phyloP scores from a whole-genome alignment of 92 coral and sea anemone genomes.

The Palythoa heliodiscus region DNA sequence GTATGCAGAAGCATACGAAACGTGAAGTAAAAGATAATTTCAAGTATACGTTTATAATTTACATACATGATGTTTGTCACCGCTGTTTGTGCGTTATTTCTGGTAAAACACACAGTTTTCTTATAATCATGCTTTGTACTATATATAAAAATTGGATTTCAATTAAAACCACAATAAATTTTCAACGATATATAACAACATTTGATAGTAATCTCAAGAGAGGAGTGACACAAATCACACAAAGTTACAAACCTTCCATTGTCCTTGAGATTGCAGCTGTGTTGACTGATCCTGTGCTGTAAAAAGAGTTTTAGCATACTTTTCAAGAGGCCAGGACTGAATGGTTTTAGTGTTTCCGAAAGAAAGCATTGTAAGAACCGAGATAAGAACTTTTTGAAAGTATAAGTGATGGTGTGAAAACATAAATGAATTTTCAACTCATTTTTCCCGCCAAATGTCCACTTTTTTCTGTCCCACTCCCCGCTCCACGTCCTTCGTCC shows the following conservation, averaged over 20 bases:
- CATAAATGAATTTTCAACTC: background rate
- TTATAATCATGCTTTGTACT: no score
- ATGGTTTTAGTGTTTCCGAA: constrained; percentile 38
- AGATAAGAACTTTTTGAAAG: background rate
- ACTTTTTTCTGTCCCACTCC: background rate
- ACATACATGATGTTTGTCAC: no score
- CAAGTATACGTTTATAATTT: no score
- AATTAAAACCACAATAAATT: no score
- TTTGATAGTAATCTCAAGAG: no score
- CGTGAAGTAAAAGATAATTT: no score
- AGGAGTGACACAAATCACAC: no score
- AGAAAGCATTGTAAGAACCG: constrained; percentile 13
- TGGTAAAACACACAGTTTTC: no score
- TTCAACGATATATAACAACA: no score
- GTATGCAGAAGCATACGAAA: no score
- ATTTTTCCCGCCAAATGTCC: constrained; percentile 1
- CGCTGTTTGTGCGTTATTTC: no score
- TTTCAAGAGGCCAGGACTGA: constrained; percentile 87
- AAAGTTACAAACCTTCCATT: constrained; percentile 28
- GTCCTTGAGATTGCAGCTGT: constrained; percentile 42
- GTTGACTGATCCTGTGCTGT: constrained; percentile 27
- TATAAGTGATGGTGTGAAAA: background rate
- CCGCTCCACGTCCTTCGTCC: background rate
- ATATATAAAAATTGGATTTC: no score
- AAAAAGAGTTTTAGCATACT: constrained; percentile 77